Evolutionary conservation across 2,797 vertebrate species (phyloP).

Genomic region (Sebastes vulpes): DNA sequence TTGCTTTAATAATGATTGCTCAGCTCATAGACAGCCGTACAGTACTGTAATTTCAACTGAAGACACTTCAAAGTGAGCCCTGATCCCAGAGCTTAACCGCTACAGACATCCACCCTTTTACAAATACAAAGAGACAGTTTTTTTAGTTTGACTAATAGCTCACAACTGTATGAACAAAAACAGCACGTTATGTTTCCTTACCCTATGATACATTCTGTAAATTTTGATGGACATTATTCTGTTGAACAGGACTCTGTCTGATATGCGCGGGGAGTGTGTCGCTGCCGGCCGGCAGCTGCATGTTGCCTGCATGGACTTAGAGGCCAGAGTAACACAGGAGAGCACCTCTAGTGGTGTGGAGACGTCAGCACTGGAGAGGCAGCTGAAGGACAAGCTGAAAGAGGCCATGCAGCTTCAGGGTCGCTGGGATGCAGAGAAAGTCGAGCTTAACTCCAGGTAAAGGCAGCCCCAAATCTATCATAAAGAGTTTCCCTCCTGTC

Average conservation of each 20-base stretch:
- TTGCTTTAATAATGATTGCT: slow-evolving; percentile 74
- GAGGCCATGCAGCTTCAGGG: slow-evolving; percentile 88
- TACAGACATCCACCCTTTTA: slow-evolving; percentile 51
- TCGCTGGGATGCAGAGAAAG: slow-evolving; percentile 87
- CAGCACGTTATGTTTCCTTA: slow-evolving; percentile 1
- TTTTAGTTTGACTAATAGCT: slow-evolving; percentile 47
- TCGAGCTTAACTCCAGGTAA: slow-evolving; percentile 88
- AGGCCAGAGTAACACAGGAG: slow-evolving; percentile 73
- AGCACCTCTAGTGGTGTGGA: slow-evolving; percentile 64
- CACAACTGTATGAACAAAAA: slow-evolving; percentile 25
- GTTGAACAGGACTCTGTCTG: slow-evolving; percentile 84
- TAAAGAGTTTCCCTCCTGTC: too few species aligned
- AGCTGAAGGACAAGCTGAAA: slow-evolving; percentile 85
- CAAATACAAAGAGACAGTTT: slow-evolving; percentile 47
- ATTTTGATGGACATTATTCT: slow-evolving; percentile 21
- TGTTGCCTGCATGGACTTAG: slow-evolving; percentile 83
- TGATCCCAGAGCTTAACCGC: slow-evolving; percentile 31
- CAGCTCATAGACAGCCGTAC: slow-evolving; percentile 57
- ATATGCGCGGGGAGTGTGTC: slow-evolving; percentile 82
- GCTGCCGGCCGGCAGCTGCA: slow-evolving; percentile 77
- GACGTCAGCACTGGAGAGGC: slow-evolving; percentile 77
- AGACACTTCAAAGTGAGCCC: slow-evolving; percentile 69
- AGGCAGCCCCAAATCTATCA: not conserved
- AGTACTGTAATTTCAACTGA: slow-evolving; percentile 52
- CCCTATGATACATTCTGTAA: not conserved